Base-by-base conservation (phyloP, 2,797 vertebrate genomes). In the Eidolon dupreanum region DNA sequence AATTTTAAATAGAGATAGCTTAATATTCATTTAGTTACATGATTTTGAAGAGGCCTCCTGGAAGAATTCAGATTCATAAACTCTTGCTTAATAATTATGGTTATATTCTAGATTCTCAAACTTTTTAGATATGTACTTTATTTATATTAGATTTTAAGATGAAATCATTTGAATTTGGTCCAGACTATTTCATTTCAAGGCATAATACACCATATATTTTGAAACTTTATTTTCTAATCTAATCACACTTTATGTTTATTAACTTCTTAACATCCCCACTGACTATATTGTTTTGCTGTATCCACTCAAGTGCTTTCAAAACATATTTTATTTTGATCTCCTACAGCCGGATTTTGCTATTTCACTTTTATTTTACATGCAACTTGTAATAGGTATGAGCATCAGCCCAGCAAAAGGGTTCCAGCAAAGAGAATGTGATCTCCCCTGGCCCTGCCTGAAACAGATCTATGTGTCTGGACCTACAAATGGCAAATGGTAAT, bases 201-300 rank as follows among this genome's bases (percentile, higher is more conserved):
- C 51, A 43, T 84, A 57, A 88, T 78, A 53, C 7, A 57, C 43
- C 41, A 68, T 79, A 82, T 49, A 82, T 36, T 78, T 73, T n/a
- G 36, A 86, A 93, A 24, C 65, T 75, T 92, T 97, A 65, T 78
- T 96, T 93, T 96, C 49, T 83, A 93, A 88, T 82, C 8, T n/a
- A 92, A 63, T 68, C 43, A 92, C 12, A 59, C 75, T 97, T 97
- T 78, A 65, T 4, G 79, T 98, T 88, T 88, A 88, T 96, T 96
- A 91, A 55, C 95, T 90, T 97, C 78, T 86, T 92, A 73, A 33
- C 82, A 94, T 95, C 63, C 77, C 79, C 79, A 95, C 94, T 90
- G 83, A 95, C 57, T 90, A 57, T 55, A 91, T 95, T 97, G 75
- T 93, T 98, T 96, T 96, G 63, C 66, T 94, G 97, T 93, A 90